phyloP scores from a whole-genome alignment of 2,888 invertebrate species.

The Catocala nupta region DNA sequence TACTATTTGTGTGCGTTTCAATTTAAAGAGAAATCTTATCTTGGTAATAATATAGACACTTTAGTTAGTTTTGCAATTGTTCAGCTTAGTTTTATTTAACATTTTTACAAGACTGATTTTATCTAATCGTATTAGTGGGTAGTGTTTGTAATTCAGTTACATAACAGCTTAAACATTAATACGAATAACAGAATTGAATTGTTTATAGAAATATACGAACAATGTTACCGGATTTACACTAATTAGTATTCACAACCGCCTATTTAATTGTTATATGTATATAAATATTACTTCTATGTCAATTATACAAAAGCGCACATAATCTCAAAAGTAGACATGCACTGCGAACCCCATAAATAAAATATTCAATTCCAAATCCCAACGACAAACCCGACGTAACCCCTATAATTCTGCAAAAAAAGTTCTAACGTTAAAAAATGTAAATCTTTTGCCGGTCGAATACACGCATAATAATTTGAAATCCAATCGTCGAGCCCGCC shows the following conservation, averaged over 20 bases:
- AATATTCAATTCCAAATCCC: constrained; percentile 59
- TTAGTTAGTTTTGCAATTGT: not conserved
- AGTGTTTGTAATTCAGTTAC: no score
- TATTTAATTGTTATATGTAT: no score
- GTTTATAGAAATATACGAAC: no score
- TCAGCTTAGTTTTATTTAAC: not conserved
- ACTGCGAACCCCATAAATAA: constrained; percentile 48
- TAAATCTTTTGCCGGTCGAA: constrained; percentile 70
- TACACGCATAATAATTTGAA: constrained; percentile 83
- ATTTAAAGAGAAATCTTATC: constrained; percentile 1
- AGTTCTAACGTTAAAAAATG: constrained; percentile 58
- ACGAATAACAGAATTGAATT: no score
- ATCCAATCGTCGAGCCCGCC: constrained; percentile 76
- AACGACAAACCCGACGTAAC: constrained; percentile 50
- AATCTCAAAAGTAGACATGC: constrained; percentile 50
- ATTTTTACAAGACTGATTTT: not conserved
- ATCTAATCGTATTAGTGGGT: not conserved
- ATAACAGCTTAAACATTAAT: no score
- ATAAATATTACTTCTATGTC: constrained; percentile 44
- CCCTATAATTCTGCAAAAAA: constrained; percentile 56
- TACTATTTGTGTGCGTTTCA: constrained; percentile 12
- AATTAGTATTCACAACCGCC: no score
- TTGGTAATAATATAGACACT: not conserved
- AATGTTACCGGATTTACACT: no score
- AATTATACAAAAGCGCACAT: constrained; percentile 48